Conservation (phyloP, 2,797 vertebrate species). For the Sus cebifrons region DNA sequence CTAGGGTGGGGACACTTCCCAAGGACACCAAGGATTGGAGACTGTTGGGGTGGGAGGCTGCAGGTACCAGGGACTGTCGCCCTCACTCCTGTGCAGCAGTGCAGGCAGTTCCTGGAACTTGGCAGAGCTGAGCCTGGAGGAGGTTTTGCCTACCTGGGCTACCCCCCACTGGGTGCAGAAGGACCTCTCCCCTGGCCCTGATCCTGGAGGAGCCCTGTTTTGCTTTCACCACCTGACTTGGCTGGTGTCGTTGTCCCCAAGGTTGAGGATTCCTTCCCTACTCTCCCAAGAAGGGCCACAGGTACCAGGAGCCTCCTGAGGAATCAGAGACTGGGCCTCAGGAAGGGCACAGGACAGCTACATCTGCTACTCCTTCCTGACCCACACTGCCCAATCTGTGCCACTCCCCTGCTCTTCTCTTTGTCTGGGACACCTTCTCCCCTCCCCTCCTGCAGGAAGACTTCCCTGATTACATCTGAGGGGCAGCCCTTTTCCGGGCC, state of each 20-base stretch:
- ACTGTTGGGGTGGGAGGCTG: neutral
- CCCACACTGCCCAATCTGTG: fast-evolving
- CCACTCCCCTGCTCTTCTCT: neutral
- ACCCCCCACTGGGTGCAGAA: fast-evolving
- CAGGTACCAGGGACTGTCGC: neutral
- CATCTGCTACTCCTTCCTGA: neutral
- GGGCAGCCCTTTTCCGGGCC: neutral
- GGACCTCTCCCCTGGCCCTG: neutral
- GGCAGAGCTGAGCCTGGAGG: neutral
- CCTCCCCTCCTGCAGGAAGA: neutral
- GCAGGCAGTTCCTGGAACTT: too few species aligned
- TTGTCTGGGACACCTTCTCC: neutral
- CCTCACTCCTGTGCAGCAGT: too few species aligned
- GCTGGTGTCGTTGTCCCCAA: neutral
- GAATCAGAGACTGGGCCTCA: neutral
- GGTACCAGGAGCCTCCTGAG: neutral
- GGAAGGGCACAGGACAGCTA: fast-evolving
- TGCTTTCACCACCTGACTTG: neutral
- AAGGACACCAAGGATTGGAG: too few species aligned
- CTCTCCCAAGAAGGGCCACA: fast-evolving
- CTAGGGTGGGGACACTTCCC: neutral
- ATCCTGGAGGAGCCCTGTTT: neutral
- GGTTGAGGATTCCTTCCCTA: neutral
- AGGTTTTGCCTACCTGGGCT: too few species aligned
- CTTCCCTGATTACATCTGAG: neutral